phyloP scores from a whole-genome alignment of 2,888 invertebrate species.

The Smittia aterrima region DNA sequence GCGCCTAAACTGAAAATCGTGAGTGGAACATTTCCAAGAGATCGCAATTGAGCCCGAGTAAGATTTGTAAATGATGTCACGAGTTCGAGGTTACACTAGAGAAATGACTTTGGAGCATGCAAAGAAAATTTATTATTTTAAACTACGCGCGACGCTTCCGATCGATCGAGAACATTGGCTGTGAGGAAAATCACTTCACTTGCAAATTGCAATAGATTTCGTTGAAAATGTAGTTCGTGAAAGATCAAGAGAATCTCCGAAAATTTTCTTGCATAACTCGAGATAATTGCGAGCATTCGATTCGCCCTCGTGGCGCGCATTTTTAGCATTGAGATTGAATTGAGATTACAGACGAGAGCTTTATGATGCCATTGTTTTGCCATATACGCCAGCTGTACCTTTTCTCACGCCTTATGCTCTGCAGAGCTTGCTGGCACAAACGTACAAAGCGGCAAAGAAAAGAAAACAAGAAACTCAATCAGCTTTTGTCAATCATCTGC shows the following conservation, averaged over 20 bases:
- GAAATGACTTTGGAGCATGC: no score
- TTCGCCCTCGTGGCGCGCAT: not conserved
- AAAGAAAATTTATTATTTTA: no score
- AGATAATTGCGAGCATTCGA: not conserved
- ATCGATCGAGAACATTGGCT: no score
- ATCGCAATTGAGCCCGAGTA: no score
- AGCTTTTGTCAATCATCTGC: not conserved
- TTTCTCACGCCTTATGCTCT: not conserved
- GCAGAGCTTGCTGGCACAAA: not conserved
- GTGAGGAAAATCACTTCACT: no score
- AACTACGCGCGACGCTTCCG: no score
- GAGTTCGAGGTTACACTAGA: no score
- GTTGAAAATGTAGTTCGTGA: not conserved
- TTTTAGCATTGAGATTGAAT: no score
- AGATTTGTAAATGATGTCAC: no score
- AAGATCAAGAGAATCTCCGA: not conserved
- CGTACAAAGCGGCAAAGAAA: not conserved
- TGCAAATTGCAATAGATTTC: no score
- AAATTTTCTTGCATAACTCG: not conserved
- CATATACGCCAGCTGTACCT: not conserved
- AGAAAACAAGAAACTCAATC: not conserved
- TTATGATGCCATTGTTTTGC: not conserved
- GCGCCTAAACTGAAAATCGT: no score
- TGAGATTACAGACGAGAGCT: not conserved
- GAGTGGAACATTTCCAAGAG: no score